These are phyloP conservation scores for Geothlypis trichas DNA, from an alignment of 2,113 vertebrate genomes.

Conservation along the genomic window DNA sequence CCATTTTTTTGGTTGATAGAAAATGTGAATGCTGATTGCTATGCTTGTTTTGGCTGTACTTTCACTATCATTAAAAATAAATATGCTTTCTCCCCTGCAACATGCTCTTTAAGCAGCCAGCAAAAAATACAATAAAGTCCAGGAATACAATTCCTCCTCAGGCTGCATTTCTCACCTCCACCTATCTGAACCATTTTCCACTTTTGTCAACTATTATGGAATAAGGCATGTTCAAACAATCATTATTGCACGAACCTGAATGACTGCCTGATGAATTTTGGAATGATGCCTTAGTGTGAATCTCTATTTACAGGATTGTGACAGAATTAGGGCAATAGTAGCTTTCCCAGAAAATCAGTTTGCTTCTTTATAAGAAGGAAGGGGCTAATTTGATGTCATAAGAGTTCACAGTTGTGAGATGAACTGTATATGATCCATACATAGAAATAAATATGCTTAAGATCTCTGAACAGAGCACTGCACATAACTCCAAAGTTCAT, in stretches of 20 bases:
- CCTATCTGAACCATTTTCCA: background rate
- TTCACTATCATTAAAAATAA: background rate
- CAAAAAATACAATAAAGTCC: background rate
- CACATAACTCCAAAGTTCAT: background rate
- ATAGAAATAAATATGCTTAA: background rate
- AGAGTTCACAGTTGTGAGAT: background rate
- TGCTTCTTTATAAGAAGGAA: background rate
- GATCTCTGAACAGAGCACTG: background rate
- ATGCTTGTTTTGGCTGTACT: background rate
- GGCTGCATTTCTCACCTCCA: background rate
- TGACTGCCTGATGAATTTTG: background rate
- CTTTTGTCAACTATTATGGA: background rate
- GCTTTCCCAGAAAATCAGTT: background rate
- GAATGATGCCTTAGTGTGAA: background rate
- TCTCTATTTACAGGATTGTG: background rate
- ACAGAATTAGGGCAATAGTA: background rate
- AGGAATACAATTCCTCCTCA: background rate
- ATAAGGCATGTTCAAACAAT: background rate
- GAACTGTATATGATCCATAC: background rate
- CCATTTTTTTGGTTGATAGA: background rate
- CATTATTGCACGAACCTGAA: background rate
- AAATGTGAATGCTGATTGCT: background rate
- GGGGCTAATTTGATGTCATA: background rate
- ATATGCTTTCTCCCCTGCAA: background rate
- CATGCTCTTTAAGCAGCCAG: background rate